These are phyloP conservation scores for Alethe diademata DNA, from an alignment of 2,113 vertebrate species.

Conservation along the genomic window DNA sequence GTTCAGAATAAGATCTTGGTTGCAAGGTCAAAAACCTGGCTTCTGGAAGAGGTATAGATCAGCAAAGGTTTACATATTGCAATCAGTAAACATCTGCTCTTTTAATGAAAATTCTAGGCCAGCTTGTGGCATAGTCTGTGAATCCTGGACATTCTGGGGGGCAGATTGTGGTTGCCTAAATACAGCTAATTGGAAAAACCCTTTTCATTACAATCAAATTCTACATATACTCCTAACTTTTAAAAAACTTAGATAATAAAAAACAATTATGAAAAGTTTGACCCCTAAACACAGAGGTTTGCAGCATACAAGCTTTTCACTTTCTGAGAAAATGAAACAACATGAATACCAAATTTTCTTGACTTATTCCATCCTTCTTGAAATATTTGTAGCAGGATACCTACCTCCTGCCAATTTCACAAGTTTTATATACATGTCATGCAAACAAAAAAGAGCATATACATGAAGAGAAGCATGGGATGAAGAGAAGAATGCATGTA, in stretches of 20 bases:
- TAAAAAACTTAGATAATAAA: background rate
- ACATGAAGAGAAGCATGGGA: background rate
- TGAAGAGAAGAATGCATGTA: background rate
- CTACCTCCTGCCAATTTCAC: background rate
- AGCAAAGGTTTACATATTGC: background rate
- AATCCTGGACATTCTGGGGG: background rate
- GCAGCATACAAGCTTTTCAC: background rate
- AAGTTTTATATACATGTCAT: background rate
- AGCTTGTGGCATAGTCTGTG: background rate
- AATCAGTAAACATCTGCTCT: background rate
- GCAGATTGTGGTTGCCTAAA: background rate
- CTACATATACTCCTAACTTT: background rate
- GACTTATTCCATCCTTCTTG: background rate
- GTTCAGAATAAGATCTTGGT: background rate
- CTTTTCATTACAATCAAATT: background rate
- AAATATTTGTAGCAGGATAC: background rate
- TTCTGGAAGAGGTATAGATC: background rate
- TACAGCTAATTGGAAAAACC: background rate
- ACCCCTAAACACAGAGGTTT: background rate
- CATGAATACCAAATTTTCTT: background rate
- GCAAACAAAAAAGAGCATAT: background rate
- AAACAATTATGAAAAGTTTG: background rate
- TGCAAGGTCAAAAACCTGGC: background rate
- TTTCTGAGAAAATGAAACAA: background rate
- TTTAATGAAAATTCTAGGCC: background rate